phyloP scores from a whole-genome alignment of 2,888 invertebrate species.

The Meteorus colon region DNA sequence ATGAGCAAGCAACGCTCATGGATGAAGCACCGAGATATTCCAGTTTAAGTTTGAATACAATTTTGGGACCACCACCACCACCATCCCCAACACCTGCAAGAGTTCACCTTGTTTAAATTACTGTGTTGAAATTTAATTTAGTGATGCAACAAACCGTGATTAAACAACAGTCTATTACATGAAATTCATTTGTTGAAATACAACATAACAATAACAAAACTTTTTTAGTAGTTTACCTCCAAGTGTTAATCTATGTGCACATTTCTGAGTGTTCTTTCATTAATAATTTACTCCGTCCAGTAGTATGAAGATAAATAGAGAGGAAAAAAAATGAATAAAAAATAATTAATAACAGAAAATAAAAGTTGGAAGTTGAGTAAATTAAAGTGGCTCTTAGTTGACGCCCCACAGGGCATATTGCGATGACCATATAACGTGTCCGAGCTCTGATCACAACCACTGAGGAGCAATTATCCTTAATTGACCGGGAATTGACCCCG shows the following conservation, averaged over 20 bases:
- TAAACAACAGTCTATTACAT: no score
- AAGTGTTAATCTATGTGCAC: slow-evolving; percentile 4
- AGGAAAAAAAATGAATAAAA: background rate
- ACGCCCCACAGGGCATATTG: background rate
- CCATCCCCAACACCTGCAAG: slow-evolving; percentile 42
- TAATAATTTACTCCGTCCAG: slow-evolving; percentile 13
- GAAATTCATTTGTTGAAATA: background rate
- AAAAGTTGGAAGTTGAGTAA: background rate
- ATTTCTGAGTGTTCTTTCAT: slow-evolving; percentile 1
- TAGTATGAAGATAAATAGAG: background rate
- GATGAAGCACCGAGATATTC: slow-evolving; percentile 65
- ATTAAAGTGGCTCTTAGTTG: slow-evolving; percentile 3
- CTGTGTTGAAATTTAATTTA: background rate
- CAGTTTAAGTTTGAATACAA: slow-evolving; percentile 59
- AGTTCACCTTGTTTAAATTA: slow-evolving; percentile 36
- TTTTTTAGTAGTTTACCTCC: background rate
- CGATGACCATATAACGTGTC: slow-evolving; percentile 26
- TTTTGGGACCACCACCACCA: slow-evolving; percentile 48
- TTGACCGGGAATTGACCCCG: slow-evolving; percentile 45
- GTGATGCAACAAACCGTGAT: background rate
- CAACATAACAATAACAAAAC: background rate
- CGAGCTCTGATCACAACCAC: slow-evolving; percentile 29
- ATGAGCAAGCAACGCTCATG: slow-evolving; percentile 62
- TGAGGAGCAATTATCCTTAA: slow-evolving; percentile 40
- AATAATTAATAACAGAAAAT: background rate